phyloP scores from a whole-genome alignment of 2,888 invertebrate genomes.

The Ectemnius cavifrons region DNA sequence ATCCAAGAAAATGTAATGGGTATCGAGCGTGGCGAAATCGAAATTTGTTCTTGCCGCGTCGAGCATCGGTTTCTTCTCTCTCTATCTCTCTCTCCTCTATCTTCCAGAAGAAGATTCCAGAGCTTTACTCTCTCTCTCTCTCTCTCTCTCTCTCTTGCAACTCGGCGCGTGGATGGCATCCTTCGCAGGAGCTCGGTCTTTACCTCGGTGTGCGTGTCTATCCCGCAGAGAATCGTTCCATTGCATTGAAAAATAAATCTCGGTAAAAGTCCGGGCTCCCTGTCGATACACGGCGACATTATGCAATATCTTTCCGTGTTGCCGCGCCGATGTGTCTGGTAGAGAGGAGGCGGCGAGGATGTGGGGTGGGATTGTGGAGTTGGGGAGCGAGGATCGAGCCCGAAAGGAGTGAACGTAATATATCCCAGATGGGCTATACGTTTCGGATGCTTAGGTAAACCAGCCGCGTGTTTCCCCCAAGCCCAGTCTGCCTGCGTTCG shows the following conservation, averaged over 20 bases:
- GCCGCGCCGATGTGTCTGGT: constrained; percentile 35
- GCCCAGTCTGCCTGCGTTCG: constrained; percentile 1
- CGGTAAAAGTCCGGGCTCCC: constrained; percentile 58
- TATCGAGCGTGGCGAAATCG: constrained; percentile 47
- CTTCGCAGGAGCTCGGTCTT: constrained; percentile 17
- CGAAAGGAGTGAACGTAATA: constrained; percentile 61
- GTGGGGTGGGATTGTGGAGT: constrained; percentile 21
- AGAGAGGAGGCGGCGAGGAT: constrained; percentile 6
- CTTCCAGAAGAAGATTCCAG: constrained; percentile 4
- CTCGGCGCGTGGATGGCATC: background rate
- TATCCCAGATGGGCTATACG: constrained; percentile 59
- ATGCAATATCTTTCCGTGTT: constrained; percentile 65
- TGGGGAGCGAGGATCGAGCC: constrained; percentile 24
- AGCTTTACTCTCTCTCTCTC: constrained; percentile 16
- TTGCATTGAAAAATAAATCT: constrained; percentile 71
- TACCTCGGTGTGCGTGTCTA: constrained; percentile 36
- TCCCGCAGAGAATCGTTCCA: constrained; percentile 59
- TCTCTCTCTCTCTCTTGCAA: constrained; percentile 6
- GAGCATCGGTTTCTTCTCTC: constrained; percentile 24
- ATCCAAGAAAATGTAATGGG: constrained; percentile 54
- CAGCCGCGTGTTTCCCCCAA: constrained; percentile 42
- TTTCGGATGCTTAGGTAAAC: constrained; percentile 65
- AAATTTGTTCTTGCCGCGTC: constrained; percentile 59
- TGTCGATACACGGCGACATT: constrained; percentile 63
- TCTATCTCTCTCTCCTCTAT: background rate